Evolutionary conservation across 2,888 invertebrate species (phyloP).

Genomic region (Ormia ochracea): DNA sequence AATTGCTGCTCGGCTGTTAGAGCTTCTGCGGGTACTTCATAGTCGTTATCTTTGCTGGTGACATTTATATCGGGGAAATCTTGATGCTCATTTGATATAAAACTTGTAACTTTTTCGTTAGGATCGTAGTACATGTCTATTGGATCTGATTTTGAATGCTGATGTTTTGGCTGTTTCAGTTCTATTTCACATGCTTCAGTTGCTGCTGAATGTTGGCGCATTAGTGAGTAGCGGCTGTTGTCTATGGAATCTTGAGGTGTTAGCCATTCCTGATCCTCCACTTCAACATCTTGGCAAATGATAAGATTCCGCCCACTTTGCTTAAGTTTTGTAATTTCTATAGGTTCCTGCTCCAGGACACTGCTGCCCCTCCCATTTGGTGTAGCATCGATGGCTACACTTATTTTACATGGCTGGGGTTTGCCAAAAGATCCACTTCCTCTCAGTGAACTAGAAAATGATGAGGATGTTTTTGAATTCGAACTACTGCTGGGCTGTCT

Average conservation of each 20-base stretch:
- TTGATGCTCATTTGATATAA: conserved; percentile 66
- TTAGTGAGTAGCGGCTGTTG: conserved; percentile 73
- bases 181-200: conserved; percentile 71
- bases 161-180: conserved; percentile 75
- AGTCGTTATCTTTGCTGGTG: conserved; percentile 82
- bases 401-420: conserved; percentile 82
- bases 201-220: conserved; percentile 70
- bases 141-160: conserved; percentile 84
- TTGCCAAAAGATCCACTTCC: conserved; percentile 68
- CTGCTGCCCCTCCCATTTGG: conserved; percentile 85
- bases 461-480: conserved; percentile 71
- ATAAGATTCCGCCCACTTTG: conserved; percentile 72
- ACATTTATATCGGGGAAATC: conserved; percentile 82
- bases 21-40: conserved; percentile 65
- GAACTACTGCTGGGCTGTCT: conserved; percentile 76
- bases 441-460: conserved; percentile 63
- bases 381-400: conserved; percentile 87
- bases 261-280: conserved; percentile 72
- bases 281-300: conserved; percentile 75
- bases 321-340: conserved; percentile 82
- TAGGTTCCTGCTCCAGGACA: conserved; percentile 85
- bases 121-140: conserved; percentile 78
- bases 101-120: conserved; percentile 77
- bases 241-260: conserved; percentile 73
- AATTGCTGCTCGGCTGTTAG: conserved; percentile 84